Evolutionary conservation across 2,888 invertebrate species (phyloP).

Genomic region (Pegoplata infirma): DNA sequence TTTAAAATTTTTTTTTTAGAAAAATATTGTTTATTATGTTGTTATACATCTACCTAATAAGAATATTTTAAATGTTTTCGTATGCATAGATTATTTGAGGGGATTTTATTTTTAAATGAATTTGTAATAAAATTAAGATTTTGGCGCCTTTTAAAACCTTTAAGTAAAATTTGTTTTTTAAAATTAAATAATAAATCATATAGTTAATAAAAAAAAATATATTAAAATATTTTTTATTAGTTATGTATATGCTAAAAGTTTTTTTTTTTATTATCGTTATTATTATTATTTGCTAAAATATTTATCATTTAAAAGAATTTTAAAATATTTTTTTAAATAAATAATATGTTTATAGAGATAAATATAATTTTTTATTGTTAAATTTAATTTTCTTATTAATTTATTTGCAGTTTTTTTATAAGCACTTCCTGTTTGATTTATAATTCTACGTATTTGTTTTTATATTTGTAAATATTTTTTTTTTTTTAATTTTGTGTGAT

Average conservation of each 20-base stretch:
- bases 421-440: not conserved
- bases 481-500: not conserved
- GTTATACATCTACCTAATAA: not conserved
- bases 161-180: not conserved
- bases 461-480: not conserved
- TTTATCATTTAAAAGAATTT: too few species aligned
- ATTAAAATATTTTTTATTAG: not conserved
- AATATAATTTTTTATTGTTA: too few species aligned
- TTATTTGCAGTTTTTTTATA: not conserved
- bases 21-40: not conserved
- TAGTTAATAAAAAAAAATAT: too few species aligned
- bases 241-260: too few species aligned
- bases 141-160: constrained; percentile 8
- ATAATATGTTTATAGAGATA: not conserved
- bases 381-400: not conserved
- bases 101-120: not conserved
- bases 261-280: too few species aligned
- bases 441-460: not conserved
- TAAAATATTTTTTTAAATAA: not conserved
- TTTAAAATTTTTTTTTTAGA: not conserved
- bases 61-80: too few species aligned
- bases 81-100: too few species aligned
- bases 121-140: too few species aligned
- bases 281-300: too few species aligned
- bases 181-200: not conserved